phyloP scores from a whole-genome alignment of 2,113 vertebrate species.

The Stegostoma tigrinum region DNA sequence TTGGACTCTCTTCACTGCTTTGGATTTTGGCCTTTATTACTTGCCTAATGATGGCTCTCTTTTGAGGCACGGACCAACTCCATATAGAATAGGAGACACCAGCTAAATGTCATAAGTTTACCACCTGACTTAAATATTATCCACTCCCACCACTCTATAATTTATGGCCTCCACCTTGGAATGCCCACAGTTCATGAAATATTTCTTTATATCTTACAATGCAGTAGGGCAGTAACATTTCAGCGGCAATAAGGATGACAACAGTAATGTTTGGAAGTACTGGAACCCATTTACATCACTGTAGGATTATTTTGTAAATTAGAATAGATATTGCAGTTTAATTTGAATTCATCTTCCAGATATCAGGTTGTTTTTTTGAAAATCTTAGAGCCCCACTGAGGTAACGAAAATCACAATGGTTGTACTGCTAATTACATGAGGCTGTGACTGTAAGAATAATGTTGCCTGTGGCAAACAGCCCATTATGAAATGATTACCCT shows the following conservation, averaged over 20 bases:
- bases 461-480: conserved; percentile 6
- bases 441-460: conserved; percentile 16
- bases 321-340: conserved; percentile 3
- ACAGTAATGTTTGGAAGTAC: background rate
- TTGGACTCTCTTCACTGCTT: background rate
- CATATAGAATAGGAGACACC: background rate
- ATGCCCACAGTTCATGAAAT: background rate
- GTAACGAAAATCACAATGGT: conserved; percentile 4
- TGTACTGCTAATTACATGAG: conserved; percentile 7
- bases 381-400: background rate
- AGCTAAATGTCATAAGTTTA: background rate
- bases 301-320: background rate
- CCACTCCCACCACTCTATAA: background rate
- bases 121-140: background rate
- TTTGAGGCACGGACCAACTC: background rate
- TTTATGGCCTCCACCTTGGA: background rate
- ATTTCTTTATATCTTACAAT: conserved; percentile 8
- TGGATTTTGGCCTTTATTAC: background rate
- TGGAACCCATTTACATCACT: background rate
- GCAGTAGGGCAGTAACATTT: background rate
- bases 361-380: background rate
- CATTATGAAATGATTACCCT: background rate
- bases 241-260: background rate
- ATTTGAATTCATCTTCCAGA: background rate
- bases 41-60: background rate